Percentiles rank a stretch among this genome's conserved stretches.
Evolutionary conservation across 2,888 invertebrate species (phyloP).

Genomic region (Drosophila koepferae): DNA sequence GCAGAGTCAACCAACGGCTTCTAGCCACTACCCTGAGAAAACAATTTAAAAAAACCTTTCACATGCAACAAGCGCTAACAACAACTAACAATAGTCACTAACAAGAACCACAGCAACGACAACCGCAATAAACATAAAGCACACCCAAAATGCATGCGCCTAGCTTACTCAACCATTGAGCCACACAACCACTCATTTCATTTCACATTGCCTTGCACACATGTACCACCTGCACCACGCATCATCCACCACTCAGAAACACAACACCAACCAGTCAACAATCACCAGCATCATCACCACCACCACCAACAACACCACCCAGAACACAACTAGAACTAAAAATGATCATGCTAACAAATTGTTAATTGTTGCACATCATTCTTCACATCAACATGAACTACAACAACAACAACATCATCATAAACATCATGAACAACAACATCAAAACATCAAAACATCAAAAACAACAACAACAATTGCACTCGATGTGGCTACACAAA

Average conservation of each 20-base stretch:
- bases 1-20: slow-evolving; percentile 11
- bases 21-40: not conserved
- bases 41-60: slow-evolving; percentile 7
- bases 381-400: slow-evolving; percentile 76
- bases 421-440: slow-evolving; percentile 38
- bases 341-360: slow-evolving; percentile 79
- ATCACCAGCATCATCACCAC: slow-evolving; percentile 34
- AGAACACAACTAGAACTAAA: slow-evolving; percentile 64
- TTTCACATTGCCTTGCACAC: slow-evolving; percentile 50
- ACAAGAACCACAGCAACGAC: slow-evolving; percentile 19
- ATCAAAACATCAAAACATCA: slow-evolving; percentile 54
- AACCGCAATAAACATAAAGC: slow-evolving; percentile 11
- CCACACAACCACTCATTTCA: slow-evolving; percentile 42
- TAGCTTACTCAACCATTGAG: slow-evolving; percentile 10
- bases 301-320: slow-evolving; percentile 42
- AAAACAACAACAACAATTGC: slow-evolving; percentile 50
- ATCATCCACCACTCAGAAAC: slow-evolving; percentile 41
- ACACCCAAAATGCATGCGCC: slow-evolving; percentile 5
- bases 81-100: slow-evolving; percentile 25
- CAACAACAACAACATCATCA: slow-evolving; percentile 52
- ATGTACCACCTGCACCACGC: slow-evolving; percentile 35
- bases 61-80: slow-evolving; percentile 25
- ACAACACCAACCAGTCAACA: slow-evolving; percentile 41
- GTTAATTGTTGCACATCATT: slow-evolving; percentile 83
- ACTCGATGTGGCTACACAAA: slow-evolving; percentile 81